phyloP scores from a whole-genome alignment of 2,113 vertebrate genomes.

The Megatriorchis doriae region DNA sequence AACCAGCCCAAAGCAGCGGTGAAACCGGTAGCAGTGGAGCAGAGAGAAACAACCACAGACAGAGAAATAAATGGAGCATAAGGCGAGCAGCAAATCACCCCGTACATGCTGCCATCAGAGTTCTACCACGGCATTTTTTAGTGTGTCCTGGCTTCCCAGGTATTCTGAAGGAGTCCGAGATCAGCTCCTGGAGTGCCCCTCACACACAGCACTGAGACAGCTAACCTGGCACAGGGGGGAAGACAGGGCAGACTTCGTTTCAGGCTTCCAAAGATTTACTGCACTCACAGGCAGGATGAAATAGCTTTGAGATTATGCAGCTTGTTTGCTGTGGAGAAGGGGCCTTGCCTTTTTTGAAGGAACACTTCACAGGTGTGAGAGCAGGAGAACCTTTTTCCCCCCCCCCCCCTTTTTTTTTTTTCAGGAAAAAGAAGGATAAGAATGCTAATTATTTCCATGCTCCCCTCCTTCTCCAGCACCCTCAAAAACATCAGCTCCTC shows the following conservation, averaged over 20 bases:
- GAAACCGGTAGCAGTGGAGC: neutral
- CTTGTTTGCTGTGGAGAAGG: neutral
- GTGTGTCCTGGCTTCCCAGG: neutral
- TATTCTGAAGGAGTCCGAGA: neutral
- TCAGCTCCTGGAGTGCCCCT: neutral
- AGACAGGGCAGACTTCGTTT: neutral
- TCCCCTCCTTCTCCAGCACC: neutral
- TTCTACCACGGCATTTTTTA: neutral
- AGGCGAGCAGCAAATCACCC: neutral
- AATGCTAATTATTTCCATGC: neutral
- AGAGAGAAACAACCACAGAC: neutral
- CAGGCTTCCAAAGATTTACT: neutral
- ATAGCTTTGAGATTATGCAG: neutral
- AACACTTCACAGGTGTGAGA: neutral
- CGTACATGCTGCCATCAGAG: neutral
- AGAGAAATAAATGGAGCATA: neutral
- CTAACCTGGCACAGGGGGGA: accelerated
- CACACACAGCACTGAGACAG: neutral
- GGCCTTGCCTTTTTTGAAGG: neutral
- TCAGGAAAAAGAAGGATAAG: neutral
- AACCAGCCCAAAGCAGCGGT: neutral
- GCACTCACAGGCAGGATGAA: neutral
- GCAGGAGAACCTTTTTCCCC: neutral
- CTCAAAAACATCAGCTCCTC: neutral
- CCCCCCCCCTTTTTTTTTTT: neutral